Percentiles rank a stretch among this genome's conserved stretches.
Evolutionary conservation across 2,888 invertebrate genomes (phyloP).

Genomic region (Zeuzera pyrina): DNA sequence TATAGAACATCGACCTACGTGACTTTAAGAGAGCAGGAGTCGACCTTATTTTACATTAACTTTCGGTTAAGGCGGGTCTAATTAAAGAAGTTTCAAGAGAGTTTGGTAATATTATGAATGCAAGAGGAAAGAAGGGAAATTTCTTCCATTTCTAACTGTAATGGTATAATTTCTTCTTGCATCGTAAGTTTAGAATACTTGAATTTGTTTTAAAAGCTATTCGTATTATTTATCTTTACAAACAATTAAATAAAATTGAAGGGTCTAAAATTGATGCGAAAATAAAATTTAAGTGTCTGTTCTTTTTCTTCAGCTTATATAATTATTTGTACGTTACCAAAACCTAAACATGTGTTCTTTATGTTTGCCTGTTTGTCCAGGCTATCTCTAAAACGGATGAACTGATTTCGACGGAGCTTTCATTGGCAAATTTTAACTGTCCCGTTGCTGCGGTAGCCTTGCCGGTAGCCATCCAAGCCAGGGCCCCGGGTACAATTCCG

Average conservation of each 20-base stretch:
- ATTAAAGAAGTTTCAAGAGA: constrained; percentile 45
- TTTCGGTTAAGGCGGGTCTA: constrained; percentile 50
- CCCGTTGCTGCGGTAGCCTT: too few species aligned
- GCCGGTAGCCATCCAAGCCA: too few species aligned
- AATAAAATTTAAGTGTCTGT: not conserved
- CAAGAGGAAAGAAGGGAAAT: constrained; percentile 42
- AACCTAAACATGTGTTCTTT: too few species aligned
- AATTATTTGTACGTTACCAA: too few species aligned
- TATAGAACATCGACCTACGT: constrained; percentile 39
- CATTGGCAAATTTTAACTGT: too few species aligned
- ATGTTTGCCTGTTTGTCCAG: too few species aligned
- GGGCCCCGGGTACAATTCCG: too few species aligned
- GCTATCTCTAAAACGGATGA: too few species aligned
- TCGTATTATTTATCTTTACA: not conserved
- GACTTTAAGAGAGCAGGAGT: constrained; percentile 44
- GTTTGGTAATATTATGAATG: constrained; percentile 54
- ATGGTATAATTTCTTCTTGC: constrained; percentile 11
- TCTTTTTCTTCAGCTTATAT: too few species aligned
- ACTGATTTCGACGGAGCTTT: too few species aligned
- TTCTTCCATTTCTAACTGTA: constrained; percentile 16
- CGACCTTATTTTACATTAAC: constrained; percentile 48
- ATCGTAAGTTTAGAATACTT: constrained; percentile 17
- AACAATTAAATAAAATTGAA: not conserved
- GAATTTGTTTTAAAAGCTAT: not conserved
- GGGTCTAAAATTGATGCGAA: constrained; percentile 9